A percentile compares a stretch with the other conserved stretches of the same genome.
Conservation (phyloP, 2,888 invertebrate species). For the Amphimallon solstitiale region DNA sequence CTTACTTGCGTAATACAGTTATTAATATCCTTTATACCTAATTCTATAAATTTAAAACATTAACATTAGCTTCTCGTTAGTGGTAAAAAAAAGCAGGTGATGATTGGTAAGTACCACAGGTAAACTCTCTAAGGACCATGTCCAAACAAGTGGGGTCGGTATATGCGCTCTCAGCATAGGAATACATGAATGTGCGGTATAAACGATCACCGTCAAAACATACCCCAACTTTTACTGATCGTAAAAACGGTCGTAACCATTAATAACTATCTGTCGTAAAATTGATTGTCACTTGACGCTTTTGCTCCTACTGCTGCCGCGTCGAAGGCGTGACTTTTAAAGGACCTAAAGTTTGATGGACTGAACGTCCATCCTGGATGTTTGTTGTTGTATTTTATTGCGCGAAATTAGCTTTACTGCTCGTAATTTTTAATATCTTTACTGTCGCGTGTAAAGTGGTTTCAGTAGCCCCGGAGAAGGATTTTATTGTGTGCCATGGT, state of each 20-base stretch:
- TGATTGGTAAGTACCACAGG: constrained; percentile 10
- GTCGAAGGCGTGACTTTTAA: constrained; percentile 52
- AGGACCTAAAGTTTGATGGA: constrained; percentile 49
- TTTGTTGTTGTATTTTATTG: constrained; percentile 55
- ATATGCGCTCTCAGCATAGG: not conserved
- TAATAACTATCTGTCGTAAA: constrained; percentile 70
- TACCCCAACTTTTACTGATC: constrained; percentile 66
- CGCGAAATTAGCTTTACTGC: constrained; percentile 59
- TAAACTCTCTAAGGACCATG: constrained; percentile 14
- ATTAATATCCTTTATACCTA: no score
- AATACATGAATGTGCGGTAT: constrained; percentile 13
- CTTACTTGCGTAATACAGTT: no score
- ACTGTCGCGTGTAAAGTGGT: constrained; percentile 49
- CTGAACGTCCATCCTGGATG: constrained; percentile 15
- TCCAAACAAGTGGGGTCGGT: constrained; percentile 30
- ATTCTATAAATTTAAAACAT: no score
- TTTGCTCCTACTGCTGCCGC: constrained; percentile 60
- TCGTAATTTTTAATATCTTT: constrained; percentile 58
- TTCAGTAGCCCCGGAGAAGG: constrained; percentile 47
- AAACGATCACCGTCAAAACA: constrained; percentile 44
- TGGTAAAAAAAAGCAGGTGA: constrained; percentile 9
- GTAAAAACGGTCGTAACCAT: constrained; percentile 69
- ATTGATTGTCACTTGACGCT: constrained; percentile 69
- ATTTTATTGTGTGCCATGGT: constrained; percentile 49
- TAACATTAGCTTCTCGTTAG: no score